Conservation (phyloP, 2,113 vertebrate genomes). For the Heterotilapia buettikoferi region DNA sequence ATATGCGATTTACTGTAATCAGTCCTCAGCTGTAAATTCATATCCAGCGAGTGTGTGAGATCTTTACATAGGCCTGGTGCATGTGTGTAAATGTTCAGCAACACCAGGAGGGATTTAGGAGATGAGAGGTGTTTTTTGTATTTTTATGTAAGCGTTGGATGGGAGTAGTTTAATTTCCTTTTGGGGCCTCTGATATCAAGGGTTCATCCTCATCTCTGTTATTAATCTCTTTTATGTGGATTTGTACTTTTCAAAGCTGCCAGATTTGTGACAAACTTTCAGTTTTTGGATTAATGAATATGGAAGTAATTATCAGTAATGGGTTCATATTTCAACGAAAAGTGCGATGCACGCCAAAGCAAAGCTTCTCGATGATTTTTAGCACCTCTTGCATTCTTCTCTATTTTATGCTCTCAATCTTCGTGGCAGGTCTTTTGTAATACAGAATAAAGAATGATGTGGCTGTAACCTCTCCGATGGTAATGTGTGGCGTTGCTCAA, state of each 20-base stretch:
- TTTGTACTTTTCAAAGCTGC: background rate
- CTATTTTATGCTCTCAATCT: background rate
- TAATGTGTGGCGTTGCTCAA: background rate
- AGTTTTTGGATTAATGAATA: background rate
- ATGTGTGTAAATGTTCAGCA: background rate
- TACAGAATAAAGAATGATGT: background rate
- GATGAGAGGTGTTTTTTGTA: background rate
- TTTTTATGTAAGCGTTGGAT: background rate
- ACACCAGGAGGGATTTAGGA: background rate
- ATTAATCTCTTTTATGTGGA: background rate
- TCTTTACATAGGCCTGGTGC: background rate
- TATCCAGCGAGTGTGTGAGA: background rate
- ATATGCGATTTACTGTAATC: background rate
- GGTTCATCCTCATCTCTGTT: background rate
- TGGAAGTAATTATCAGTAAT: background rate
- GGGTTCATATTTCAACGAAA: background rate
- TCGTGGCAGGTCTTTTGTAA: background rate
- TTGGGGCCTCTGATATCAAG: background rate
- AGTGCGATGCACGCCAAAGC: background rate
- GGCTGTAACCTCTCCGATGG: background rate
- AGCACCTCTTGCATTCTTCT: background rate
- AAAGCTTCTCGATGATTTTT: background rate
- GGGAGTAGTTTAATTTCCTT: background rate
- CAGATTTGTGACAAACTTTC: background rate
- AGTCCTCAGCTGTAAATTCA: background rate